A percentile compares a stretch with the other conserved stretches of the same genome.
These are phyloP conservation scores for Xenops minutus DNA, from an alignment of 2,797 vertebrate species.

Conservation along the genomic window DNA sequence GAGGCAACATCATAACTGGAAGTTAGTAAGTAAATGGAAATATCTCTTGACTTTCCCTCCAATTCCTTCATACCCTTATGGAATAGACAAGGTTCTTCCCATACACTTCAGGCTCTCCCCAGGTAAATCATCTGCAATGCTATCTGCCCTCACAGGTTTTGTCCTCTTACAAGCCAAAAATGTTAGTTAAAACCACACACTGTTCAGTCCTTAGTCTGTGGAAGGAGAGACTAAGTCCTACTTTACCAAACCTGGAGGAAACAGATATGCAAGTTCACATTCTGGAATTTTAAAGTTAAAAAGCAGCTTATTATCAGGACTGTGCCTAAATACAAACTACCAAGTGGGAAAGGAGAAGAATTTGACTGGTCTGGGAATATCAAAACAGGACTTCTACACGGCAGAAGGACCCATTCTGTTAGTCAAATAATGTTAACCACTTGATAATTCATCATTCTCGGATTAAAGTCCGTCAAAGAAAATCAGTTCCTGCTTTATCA, in stretches of 20 bases:
- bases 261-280: not conserved
- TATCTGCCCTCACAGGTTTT: not conserved
- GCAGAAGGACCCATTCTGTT: not conserved
- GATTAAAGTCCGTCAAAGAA: not conserved
- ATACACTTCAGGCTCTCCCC: not conserved
- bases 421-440: not conserved
- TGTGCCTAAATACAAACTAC: not conserved
- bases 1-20: not conserved
- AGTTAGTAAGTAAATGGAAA: not conserved
- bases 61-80: not conserved
- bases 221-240: not conserved
- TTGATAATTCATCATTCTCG: not conserved
- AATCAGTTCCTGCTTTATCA: not conserved
- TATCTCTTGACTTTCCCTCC: not conserved
- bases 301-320: not conserved
- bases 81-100: not conserved
- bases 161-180: not conserved
- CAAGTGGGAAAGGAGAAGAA: not conserved
- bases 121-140: not conserved
- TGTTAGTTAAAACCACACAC: not conserved
- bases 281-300: not conserved
- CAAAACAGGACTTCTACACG: not conserved
- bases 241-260: not conserved
- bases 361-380: not conserved
- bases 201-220: not conserved